Evolutionary conservation across 2,888 invertebrate species (phyloP).

Genomic region (Netelia fuscicornis): DNA sequence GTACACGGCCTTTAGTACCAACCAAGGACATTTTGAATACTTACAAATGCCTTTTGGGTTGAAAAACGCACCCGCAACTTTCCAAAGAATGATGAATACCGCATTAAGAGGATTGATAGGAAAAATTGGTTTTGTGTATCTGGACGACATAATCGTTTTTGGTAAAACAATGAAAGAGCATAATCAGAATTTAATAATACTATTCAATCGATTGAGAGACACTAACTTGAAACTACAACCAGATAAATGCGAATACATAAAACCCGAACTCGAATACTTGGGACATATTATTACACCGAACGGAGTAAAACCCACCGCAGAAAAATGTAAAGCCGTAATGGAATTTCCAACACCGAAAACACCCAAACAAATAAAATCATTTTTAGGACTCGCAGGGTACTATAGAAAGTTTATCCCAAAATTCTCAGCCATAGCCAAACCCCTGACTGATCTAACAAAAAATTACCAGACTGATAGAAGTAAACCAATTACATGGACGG

Average conservation of each 20-base stretch:
- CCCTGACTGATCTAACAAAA: slow-evolving; percentile 43
- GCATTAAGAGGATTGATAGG: slow-evolving; percentile 59
- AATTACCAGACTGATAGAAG: slow-evolving; percentile 37
- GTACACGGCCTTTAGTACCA: slow-evolving; percentile 61
- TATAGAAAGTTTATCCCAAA: slow-evolving; percentile 70
- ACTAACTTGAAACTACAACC: slow-evolving; percentile 64
- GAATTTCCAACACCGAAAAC: slow-evolving; percentile 62
- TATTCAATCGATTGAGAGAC: slow-evolving; percentile 63
- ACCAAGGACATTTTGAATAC: slow-evolving; percentile 59
- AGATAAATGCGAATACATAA: slow-evolving; percentile 69
- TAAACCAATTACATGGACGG: slow-evolving; percentile 45
- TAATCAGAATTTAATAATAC: slow-evolving; percentile 53
- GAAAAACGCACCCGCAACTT: slow-evolving; percentile 56
- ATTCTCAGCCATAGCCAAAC: slow-evolving; percentile 65
- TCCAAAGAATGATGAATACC: slow-evolving; percentile 53
- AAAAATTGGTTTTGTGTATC: slow-evolving; percentile 58
- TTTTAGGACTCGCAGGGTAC: slow-evolving; percentile 70
- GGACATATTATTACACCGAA: slow-evolving; percentile 68
- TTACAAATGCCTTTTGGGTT: slow-evolving; percentile 58
- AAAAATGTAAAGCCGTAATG: slow-evolving; percentile 54
- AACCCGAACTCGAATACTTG: slow-evolving; percentile 66
- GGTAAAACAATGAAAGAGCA: slow-evolving; percentile 62
- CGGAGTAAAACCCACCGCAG: slow-evolving; percentile 70
- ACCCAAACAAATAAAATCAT: slow-evolving; percentile 69
- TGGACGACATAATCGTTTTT: slow-evolving; percentile 69